Base-by-base conservation (phyloP, 2,888 invertebrate species). In the Thecophora atra region DNA sequence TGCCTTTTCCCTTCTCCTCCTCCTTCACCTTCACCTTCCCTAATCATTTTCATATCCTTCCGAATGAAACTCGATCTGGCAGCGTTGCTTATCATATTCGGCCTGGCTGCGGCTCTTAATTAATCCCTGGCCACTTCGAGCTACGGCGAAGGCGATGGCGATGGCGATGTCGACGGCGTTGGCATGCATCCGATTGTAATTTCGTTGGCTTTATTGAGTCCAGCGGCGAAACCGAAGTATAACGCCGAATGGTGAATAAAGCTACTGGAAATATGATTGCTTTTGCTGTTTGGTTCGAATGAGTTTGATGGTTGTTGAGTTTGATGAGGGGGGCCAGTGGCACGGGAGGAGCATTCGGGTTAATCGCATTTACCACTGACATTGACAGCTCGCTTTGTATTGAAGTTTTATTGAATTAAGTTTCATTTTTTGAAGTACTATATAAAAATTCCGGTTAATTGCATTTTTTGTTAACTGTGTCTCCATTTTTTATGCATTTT, bases 61-160 rank as follows among this genome's bases (percentile, higher is more conserved):
- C 24, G 11, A 17, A n/a, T 37, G 70, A 70, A 70, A 70, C 52
- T 70, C 26, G 63, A 70, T 70, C 70, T 63, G 70, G 70, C 70
- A 70, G 26, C 63, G 19, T 63, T 63, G 52, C 30, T 30, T 30
- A 44, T 17, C 42, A 44, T 21, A 15, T 52, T 19, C 30, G 44
- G 15, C 8, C 60, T 63, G 52, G 21, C 24, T 62, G 63, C 63
- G 70, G 70, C 70, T 52, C 51, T 63, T 70, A 70, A 70, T 70
- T 70, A 70, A 70, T 70, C 52, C 63, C 26, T 63, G 37, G 70
- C 70, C 62, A 37, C 37, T 70, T 8, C 19, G 51, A 37, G 63
- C 70, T 52, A 24, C 70, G 63, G 70, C 70, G 42, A 19, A 30
- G 44, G 15, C 2, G 47, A 44, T 30, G 30, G 8, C 30, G 30